Conservation (phyloP, 2,113 vertebrate genomes). For the Neodon shergylaensis region DNA sequence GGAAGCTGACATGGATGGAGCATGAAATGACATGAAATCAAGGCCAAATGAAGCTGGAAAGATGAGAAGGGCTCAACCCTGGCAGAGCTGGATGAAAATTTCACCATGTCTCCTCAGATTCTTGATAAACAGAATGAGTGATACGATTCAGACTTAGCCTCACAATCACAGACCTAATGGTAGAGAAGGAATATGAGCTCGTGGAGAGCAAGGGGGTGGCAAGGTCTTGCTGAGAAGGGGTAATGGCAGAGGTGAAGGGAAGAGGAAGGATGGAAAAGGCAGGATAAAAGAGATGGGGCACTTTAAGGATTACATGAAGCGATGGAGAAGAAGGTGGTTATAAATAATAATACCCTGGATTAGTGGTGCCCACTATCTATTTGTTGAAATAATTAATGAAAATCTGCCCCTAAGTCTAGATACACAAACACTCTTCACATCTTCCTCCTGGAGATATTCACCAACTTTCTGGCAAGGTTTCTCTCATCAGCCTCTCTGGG, state of each 20-base stretch:
- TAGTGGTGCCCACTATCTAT: not conserved
- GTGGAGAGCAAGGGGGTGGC: not conserved
- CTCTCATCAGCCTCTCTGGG: not conserved
- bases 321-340: not conserved
- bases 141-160: not conserved
- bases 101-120: not conserved
- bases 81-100: not conserved
- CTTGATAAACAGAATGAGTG: not conserved
- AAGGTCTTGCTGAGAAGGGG: not conserved
- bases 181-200: not conserved
- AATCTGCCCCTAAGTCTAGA: not conserved
- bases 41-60: not conserved
- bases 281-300: not conserved
- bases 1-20: not conserved
- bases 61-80: not conserved
- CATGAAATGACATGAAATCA: not conserved
- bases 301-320: not conserved
- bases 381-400: constrained; percentile 8
- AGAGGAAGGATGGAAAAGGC: not conserved
- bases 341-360: not conserved
- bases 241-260: not conserved
- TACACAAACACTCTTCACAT: not conserved
- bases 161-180: not conserved
- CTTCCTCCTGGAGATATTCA: not conserved
- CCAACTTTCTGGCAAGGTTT: not conserved